phyloP scores from a whole-genome alignment of 2,113 vertebrate genomes.

The Fukomys damarensis region DNA sequence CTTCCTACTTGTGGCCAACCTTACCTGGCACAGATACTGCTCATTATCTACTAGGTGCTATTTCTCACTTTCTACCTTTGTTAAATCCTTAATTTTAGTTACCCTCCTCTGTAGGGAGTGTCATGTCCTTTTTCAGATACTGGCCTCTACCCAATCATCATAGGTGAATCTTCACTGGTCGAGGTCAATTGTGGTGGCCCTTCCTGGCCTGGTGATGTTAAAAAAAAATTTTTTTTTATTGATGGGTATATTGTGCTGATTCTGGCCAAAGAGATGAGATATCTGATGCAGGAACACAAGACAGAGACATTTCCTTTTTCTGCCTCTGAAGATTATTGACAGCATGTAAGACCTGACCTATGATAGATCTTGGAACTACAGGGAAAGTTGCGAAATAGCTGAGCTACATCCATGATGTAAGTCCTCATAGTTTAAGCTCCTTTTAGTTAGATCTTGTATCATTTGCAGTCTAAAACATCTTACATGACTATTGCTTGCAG shows the following conservation, averaged over 20 bases:
- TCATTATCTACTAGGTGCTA: not conserved
- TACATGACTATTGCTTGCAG: not conserved
- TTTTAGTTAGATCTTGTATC: not conserved
- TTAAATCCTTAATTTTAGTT: not conserved
- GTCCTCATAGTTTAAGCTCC: not conserved
- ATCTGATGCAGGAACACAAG: not conserved
- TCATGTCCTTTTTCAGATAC: not conserved
- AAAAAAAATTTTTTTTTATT: not conserved
- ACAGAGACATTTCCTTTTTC: not conserved
- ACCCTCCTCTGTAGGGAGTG: not conserved
- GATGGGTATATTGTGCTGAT: not conserved
- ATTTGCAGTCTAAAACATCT: not conserved
- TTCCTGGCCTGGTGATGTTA: not conserved
- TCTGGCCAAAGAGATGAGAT: not conserved
- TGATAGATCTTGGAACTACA: not conserved
- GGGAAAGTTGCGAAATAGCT: not conserved
- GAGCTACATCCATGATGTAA: not conserved
- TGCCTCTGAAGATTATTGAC: not conserved
- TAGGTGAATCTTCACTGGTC: not conserved
- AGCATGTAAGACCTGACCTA: not conserved
- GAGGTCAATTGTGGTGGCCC: not conserved
- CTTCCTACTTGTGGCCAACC: not conserved
- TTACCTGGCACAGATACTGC: not conserved
- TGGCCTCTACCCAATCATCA: not conserved
- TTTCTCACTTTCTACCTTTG: not conserved